phyloP scores from a whole-genome alignment of 2,797 vertebrate species.

The Chloroceryle amazona region DNA sequence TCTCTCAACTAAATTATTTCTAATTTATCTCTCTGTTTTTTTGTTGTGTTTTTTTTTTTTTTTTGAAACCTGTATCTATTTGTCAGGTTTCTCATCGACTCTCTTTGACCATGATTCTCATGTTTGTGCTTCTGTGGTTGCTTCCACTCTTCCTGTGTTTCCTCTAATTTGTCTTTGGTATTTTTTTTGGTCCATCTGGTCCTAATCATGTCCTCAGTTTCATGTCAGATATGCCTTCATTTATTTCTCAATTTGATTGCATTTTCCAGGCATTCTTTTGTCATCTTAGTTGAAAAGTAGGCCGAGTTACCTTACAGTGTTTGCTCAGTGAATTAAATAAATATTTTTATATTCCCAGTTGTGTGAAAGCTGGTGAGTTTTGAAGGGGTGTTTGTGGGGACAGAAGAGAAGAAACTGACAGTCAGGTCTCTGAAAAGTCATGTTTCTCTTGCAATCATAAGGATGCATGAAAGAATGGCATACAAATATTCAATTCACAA shows the following conservation, averaged over 20 bases:
- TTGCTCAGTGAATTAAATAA: not conserved
- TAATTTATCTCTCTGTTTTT: not conserved
- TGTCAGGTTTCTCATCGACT: not conserved
- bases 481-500: not conserved
- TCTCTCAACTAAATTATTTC: not conserved
- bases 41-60: no score
- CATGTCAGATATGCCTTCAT: not conserved
- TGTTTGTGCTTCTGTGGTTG: not conserved
- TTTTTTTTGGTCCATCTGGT: not conserved
- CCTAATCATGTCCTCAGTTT: not conserved
- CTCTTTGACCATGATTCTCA: not conserved
- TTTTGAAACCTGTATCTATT: not conserved
- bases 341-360: not conserved
- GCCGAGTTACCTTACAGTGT: not conserved
- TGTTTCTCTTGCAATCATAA: not conserved
- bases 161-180: not conserved
- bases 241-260: not conserved
- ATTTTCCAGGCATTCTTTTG: not conserved
- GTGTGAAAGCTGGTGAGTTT: not conserved
- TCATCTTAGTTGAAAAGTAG: not conserved
- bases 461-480: not conserved
- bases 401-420: not conserved
- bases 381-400: not conserved
- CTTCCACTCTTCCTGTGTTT: not conserved
- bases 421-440: not conserved